These are phyloP conservation scores for Holacanthella duospinosa DNA, from an alignment of 2,888 invertebrate species.

Conservation along the genomic window DNA sequence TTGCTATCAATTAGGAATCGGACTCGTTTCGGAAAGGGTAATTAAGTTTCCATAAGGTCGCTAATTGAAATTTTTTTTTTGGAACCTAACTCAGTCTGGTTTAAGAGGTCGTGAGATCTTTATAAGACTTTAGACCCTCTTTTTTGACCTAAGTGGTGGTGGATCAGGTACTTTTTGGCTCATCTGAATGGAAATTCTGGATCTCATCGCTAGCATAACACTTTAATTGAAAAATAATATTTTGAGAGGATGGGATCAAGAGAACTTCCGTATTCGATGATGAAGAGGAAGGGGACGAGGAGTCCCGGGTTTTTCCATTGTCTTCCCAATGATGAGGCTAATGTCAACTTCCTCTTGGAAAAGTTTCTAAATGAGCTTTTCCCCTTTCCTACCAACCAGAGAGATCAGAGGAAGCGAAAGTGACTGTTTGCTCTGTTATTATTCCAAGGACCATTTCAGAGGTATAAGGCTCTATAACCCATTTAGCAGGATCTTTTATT, in stretches of 20 bases:
- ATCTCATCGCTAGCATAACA: not conserved
- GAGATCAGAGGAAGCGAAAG: not conserved
- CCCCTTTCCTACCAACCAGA: not conserved
- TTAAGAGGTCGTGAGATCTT: too few relatives aligned
- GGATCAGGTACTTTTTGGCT: not conserved
- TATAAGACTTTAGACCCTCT: not conserved
- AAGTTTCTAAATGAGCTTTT: not conserved
- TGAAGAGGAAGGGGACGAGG: not conserved
- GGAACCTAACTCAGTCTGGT: not conserved
- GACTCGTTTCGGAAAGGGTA: not conserved
- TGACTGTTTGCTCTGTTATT: not conserved
- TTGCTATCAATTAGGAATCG: not conserved
- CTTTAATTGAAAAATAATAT: conserved; percentile 38
- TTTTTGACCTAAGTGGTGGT: not conserved
- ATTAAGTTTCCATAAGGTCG: not conserved
- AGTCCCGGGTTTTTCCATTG: not conserved
- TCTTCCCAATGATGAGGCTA: not conserved
- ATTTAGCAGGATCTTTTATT: too few relatives aligned
- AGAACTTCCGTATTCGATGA: not conserved
- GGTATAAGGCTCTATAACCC: too few relatives aligned
- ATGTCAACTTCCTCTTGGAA: not conserved
- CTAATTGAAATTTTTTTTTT: not conserved
- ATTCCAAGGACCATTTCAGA: too few relatives aligned
- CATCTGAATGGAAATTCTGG: not conserved
- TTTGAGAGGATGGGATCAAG: conserved; percentile 26